Evolutionary conservation across 2,113 vertebrate species (phyloP), one percentile per base, ranked within the genome.

Genomic region (Penelope pileata): DNA sequence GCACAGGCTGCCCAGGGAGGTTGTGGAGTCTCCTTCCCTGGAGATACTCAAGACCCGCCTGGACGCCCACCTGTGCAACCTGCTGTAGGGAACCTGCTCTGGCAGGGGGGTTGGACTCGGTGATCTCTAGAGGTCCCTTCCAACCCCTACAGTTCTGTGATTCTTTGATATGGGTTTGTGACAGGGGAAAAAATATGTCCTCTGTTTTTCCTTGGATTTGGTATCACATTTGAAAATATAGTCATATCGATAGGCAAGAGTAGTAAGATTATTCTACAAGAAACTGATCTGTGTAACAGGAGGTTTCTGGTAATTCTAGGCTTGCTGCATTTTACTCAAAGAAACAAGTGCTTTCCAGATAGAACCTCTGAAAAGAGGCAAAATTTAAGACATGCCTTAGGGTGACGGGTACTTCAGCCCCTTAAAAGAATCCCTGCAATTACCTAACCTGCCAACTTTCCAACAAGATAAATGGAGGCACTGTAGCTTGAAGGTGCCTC

Each of bases 401-500:
- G 95, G 84, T 88, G n/a, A 64, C 3, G 27, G 92, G 93, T 74
- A 81, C 95, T 94, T 88, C 56, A 90, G 53, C 92, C 94, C 92
- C 93, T 94, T 96, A 77, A 91, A 93, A 96, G 95, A 91, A 93
- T 96, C 84, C 80, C 88, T 76, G 89, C 96, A 95, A 92, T 96
- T 96, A 93, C 94, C 88, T 84, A 91, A 90, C 82, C 95, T 96
- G 95, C 96, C 97, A 97, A 80, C 83, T 89, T 92, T 90, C 90
- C 93, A 77, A 86, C 83, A 97, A 97, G 95, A 97, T 97, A 92
- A 96, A 95, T 96, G 95, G 94, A 92, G 89, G 95, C 96, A 90
- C 54, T 94, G 94, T 96, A 93, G 97, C 97, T 97, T 97, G 96
- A 97, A 97, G 97, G 96, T 97, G 97, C 92, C 98, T 98, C 82